Base-by-base conservation (phyloP, 2,113 vertebrate genomes). In the Chaenogobius annularis region DNA sequence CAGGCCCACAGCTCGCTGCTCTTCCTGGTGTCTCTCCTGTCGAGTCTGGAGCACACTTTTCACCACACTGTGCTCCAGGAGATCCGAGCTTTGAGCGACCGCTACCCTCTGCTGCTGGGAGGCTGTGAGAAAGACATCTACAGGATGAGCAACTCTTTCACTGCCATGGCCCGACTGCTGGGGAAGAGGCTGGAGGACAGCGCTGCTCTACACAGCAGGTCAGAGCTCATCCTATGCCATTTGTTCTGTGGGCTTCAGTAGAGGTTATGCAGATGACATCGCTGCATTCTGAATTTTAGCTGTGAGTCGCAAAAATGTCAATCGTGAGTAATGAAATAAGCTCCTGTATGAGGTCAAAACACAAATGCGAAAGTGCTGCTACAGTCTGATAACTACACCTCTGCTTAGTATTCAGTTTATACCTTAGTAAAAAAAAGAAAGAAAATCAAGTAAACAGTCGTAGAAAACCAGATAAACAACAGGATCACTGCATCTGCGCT, bases 91-190 rank as follows among this genome's bases (percentile, higher is more conserved):
- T 94, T 99, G 79, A 96, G 95, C 0, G 95, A 96, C 48, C 81
- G 85, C 9, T 96, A 96, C 91, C 85, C 89, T 0, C 83, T 90
- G 80, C 88, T 98, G 56, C 79, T 98, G 83, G 95, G 95, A 0
- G 77, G 90, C 40, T 94, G 94, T 37, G 93, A 94, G 72, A 95
- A 96, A 85, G 96, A 98, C 62, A 93, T 97, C 78, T 98, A 97
- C 84, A 93, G 95, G 73, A 96, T 96, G 93, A 99, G 96, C 88
- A 98, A 97, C 94, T 97, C 96, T n/a, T 97, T 98, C 90, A 92
- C 86, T 0, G 91, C 96, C 67, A 95, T 97, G 15, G 95, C 96
- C 80, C 90, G 88, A 37, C 92, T 96, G 63, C 93, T 99, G 0
- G 85, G 82, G 35, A 89, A 64, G n/a, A 94, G 93, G 14, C 93